Evolutionary conservation across 1,140 invertebrate species (phyloP).

Genomic region (Varroa destructor): DNA sequence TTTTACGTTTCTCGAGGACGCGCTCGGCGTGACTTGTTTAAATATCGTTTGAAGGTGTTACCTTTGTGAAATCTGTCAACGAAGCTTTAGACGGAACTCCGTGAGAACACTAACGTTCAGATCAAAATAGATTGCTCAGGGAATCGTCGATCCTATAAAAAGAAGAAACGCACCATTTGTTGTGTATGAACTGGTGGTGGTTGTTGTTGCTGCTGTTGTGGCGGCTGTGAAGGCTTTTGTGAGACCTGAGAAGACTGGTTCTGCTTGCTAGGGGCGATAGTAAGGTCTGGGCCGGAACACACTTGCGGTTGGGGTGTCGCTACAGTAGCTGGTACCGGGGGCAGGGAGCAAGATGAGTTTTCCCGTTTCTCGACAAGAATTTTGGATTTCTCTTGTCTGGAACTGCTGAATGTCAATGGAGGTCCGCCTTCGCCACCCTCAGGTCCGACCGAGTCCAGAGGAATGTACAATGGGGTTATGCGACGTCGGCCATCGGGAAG

Average conservation of each 20-base stretch:
- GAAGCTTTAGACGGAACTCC: neutral
- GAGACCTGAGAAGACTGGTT: neutral
- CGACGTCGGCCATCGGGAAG: constrained; percentile 80
- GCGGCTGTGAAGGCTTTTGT: constrained; percentile 22
- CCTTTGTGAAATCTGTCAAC: neutral
- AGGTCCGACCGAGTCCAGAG: constrained; percentile 41
- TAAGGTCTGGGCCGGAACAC: constrained; percentile 28
- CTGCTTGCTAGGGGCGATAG: neutral
- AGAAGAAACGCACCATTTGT: constrained; percentile 15
- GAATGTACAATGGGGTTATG: constrained; percentile 90
- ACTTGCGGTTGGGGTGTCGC: constrained; percentile 27
- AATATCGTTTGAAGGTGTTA: neutral
- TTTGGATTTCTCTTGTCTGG: constrained; percentile 60
- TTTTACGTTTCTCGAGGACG: no score
- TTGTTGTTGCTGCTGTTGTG: constrained; percentile 6
- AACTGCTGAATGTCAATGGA: constrained; percentile 55
- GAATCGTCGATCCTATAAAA: constrained; percentile 3
- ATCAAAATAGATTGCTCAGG: no score
- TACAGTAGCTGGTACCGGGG: constrained; percentile 45
- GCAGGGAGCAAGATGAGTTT: constrained; percentile 47
- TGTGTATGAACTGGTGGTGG: neutral
- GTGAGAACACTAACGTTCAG: no score
- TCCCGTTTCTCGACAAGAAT: constrained; percentile 68
- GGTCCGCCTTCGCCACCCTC: constrained; percentile 4
- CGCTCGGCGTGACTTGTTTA: no score